Conservation (phyloP, 2,888 invertebrate species). For the Epiblema foenella region DNA sequence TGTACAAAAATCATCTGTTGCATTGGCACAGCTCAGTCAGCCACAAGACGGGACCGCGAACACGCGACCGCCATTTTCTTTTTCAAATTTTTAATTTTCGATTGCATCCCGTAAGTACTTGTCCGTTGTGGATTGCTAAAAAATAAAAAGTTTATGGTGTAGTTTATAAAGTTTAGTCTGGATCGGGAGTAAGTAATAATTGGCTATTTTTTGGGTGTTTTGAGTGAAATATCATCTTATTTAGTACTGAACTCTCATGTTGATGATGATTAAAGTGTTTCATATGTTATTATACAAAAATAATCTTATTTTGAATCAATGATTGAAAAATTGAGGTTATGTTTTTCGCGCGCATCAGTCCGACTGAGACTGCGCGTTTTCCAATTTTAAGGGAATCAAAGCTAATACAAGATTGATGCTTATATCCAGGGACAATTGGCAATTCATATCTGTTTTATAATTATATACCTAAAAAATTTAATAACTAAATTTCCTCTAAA, state of each 20-base stretch:
- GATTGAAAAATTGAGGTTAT: constrained; percentile 3
- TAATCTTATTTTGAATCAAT: neutral
- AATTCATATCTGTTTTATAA: neutral
- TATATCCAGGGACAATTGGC: too few species aligned
- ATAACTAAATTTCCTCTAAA: too few species aligned
- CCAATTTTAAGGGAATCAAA: neutral
- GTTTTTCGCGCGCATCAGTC: constrained; percentile 8
- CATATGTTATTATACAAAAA: neutral
- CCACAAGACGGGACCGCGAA: constrained; percentile 63
- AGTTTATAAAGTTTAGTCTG: constrained; percentile 28
- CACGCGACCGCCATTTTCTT: constrained; percentile 65
- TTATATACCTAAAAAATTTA: too few species aligned
- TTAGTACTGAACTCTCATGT: neutral
- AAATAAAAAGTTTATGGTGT: constrained; percentile 35
- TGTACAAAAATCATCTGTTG: constrained; percentile 80
- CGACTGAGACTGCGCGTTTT: neutral
- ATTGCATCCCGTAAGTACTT: constrained; percentile 49
- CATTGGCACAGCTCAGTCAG: constrained; percentile 69
- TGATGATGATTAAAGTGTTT: neutral
- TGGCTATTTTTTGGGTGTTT: neutral
- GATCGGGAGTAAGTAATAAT: constrained; percentile 35
- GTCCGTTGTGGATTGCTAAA: constrained; percentile 51
- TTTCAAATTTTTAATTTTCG: constrained; percentile 52
- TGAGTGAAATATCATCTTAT: neutral
- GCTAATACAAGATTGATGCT: neutral